Conservation (phyloP, 2,113 vertebrate species). For the Lates calcarifer region DNA sequence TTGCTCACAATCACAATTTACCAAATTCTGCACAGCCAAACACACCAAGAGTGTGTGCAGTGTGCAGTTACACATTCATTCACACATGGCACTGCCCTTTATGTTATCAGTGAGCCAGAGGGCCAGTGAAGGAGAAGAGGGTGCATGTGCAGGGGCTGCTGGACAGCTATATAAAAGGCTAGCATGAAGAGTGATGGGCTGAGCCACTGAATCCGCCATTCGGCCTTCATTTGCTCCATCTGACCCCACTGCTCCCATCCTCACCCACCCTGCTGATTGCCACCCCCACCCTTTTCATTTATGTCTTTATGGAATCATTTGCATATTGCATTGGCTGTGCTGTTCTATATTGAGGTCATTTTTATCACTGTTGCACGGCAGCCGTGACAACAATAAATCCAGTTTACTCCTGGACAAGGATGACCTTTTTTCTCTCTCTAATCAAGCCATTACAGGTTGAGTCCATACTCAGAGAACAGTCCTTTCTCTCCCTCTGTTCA, state of each 20-base stretch:
- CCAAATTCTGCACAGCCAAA: background rate
- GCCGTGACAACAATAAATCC: constrained; percentile 76
- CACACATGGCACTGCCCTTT: constrained; percentile 35
- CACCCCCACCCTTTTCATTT: constrained; percentile 44
- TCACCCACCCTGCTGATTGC: constrained; percentile 24
- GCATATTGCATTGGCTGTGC: constrained; percentile 80
- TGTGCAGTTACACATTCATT: background rate
- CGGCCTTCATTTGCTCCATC: constrained; percentile 60
- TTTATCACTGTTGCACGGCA: constrained; percentile 70
- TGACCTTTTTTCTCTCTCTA: constrained; percentile 78
- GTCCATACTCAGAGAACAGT: constrained; percentile 16
- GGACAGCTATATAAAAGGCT: constrained; percentile 83
- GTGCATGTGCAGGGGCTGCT: constrained; percentile 67
- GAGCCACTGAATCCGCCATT: constrained; percentile 31
- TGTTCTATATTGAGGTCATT: constrained; percentile 79
- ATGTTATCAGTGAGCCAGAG: constrained; percentile 75
- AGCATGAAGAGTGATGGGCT: constrained; percentile 82
- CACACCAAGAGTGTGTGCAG: background rate
- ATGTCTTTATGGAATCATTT: constrained; percentile 79
- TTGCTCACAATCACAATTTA: background rate
- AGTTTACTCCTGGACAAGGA: constrained; percentile 76
- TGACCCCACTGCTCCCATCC: constrained; percentile 47
- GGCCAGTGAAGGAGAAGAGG: constrained; percentile 62
- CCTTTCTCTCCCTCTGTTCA: constrained; percentile 23
- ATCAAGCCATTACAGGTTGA: constrained; percentile 72